Percentiles rank a stretch among this genome's conserved stretches.
Conservation (phyloP, 2,113 vertebrate genomes). For the Verasper variegatus region DNA sequence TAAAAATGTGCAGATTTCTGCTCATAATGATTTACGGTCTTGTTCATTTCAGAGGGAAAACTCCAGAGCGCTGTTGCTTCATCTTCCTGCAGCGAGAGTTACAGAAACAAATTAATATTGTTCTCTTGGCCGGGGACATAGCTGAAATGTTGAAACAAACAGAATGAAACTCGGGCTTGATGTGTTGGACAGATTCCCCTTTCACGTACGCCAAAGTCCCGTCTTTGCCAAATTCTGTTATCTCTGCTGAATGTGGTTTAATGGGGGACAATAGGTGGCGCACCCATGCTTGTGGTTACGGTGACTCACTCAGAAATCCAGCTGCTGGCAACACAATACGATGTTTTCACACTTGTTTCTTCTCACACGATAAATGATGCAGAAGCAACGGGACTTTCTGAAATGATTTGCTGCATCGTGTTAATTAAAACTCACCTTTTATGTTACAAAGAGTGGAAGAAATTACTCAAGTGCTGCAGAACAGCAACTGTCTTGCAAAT, state of each 20-base stretch:
- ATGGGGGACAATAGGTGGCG: conserved; percentile 14
- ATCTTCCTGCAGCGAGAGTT: not conserved
- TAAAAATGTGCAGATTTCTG: not conserved
- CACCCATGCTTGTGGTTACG: conserved; percentile 31
- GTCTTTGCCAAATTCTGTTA: conserved; percentile 35
- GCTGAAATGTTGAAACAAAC: not conserved
- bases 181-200: not conserved
- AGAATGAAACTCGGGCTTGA: not conserved
- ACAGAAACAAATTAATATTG: not conserved
- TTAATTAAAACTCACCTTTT: not conserved
- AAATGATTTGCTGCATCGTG: not conserved
- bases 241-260: conserved; percentile 18
- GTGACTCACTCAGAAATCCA: conserved; percentile 51
- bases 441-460: not conserved
- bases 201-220: not conserved
- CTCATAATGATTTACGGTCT: not conserved
- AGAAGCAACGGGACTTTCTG: not conserved
- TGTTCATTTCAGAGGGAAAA: not conserved
- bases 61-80: not conserved
- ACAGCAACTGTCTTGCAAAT: too few species aligned
- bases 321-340: not conserved
- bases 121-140: not conserved
- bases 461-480: not conserved
- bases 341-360: conserved; percentile 11
- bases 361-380: not conserved